A percentile compares a stretch with the other conserved stretches of the same genome.
Evolutionary conservation across 1,140 invertebrate species (phyloP).

Genomic region (Aricia agestis): DNA sequence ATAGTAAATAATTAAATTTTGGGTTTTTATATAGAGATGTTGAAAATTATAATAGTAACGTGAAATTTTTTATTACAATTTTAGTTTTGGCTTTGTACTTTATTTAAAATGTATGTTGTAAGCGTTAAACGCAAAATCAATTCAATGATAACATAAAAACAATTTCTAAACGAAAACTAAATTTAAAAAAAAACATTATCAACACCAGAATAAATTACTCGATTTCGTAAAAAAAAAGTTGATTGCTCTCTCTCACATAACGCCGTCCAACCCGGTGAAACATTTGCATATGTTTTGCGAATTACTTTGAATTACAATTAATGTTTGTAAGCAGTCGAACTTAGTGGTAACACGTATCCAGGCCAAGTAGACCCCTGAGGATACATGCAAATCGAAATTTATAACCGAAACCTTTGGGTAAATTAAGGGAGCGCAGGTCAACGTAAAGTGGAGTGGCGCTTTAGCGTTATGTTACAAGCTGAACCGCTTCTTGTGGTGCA

Average conservation of each 20-base stretch:
- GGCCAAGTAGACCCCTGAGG: conserved; percentile 31
- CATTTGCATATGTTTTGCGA: conserved; percentile 56
- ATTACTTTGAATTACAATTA: conserved; percentile 59
- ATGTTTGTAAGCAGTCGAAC: conserved; percentile 46
- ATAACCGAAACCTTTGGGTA: not conserved
- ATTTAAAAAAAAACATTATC: no score
- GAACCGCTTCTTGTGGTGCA: conserved; percentile 38
- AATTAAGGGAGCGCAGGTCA: conserved; percentile 28
- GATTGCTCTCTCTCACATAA: conserved; percentile 1
- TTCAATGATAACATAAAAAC: no score
- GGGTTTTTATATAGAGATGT: no score
- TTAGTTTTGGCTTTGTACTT: no score
- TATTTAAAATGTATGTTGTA: no score
- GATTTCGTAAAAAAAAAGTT: not conserved
- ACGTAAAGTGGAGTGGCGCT: conserved; percentile 46
- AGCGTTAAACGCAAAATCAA: no score
- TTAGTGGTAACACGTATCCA: conserved; percentile 36
- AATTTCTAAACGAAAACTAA: no score
- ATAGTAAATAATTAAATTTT: no score
- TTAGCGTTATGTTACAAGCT: conserved; percentile 53
- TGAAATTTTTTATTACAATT: no score
- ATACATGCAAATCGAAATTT: not conserved
- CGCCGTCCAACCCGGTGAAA: conserved; percentile 7
- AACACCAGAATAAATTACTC: no score
- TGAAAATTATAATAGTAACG: no score